phyloP scores from a whole-genome alignment of 2,113 vertebrate genomes.

The Puffinus mauretanicus region DNA sequence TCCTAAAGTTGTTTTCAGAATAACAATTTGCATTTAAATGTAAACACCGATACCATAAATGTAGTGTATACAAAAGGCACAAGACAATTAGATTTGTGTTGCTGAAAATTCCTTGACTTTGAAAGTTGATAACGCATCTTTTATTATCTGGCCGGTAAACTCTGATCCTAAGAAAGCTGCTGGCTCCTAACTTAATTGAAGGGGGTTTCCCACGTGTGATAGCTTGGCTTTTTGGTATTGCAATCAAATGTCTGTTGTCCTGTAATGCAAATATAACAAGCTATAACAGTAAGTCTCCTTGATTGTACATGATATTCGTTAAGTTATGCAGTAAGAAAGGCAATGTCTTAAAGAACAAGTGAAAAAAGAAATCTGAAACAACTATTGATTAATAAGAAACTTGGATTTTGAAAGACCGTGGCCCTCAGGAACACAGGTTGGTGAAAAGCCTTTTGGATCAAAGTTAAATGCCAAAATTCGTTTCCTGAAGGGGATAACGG shows the following conservation, averaged over 20 bases:
- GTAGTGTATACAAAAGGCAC: constrained; percentile 65
- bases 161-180: background rate
- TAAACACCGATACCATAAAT: constrained; percentile 52
- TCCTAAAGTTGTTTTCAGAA: background rate
- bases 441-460: background rate
- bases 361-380: background rate
- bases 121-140: background rate
- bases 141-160: background rate
- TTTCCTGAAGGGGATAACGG: background rate
- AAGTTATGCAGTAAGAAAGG: constrained; percentile 5
- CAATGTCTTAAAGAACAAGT: constrained; percentile 11
- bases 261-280: background rate
- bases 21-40: constrained; percentile 39
- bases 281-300: background rate
- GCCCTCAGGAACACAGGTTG: background rate
- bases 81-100: constrained; percentile 38
- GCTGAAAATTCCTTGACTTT: constrained; percentile 40
- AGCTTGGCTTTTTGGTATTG: constrained; percentile 26
- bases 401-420: background rate
- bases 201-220: background rate
- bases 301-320: background rate
- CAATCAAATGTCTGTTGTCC: background rate
- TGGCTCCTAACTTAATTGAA: background rate
- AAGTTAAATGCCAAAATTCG: background rate
- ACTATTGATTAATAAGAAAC: background rate